These are phyloP conservation scores for Crocallis elinguaria DNA, from an alignment of 2,888 invertebrate genomes.

Conservation along the genomic window DNA sequence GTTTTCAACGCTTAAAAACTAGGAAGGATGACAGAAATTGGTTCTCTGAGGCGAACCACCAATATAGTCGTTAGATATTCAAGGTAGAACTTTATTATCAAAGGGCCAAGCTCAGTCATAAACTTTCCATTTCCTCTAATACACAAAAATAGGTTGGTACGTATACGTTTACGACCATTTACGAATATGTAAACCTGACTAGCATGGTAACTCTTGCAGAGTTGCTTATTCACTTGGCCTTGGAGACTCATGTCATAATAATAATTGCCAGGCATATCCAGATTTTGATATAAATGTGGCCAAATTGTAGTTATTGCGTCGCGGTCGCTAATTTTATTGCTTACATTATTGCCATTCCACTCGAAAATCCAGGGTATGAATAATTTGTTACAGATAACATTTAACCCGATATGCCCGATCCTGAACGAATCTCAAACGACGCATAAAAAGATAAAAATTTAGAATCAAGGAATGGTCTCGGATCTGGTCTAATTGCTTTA, in stretches of 20 bases:
- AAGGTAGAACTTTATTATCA: no score
- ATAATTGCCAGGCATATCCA: constrained; percentile 23
- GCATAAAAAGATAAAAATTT: constrained; percentile 32
- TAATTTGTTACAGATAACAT: constrained; percentile 40
- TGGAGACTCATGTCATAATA: constrained; percentile 16
- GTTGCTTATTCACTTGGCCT: constrained; percentile 1
- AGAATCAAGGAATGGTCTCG: constrained; percentile 28
- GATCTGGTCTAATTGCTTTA: constrained; percentile 36
- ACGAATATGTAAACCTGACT: no score
- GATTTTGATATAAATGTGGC: constrained; percentile 28
- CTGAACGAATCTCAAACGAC: constrained; percentile 38
- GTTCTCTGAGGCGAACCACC: no score
- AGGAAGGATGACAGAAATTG: no score
- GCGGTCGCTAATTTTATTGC: constrained; percentile 58
- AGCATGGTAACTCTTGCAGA: neutral
- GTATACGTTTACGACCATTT: no score
- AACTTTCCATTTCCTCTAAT: no score
- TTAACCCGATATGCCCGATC: constrained; percentile 29
- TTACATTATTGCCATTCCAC: constrained; percentile 41
- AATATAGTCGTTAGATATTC: no score
- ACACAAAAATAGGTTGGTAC: no score
- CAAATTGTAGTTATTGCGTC: constrained; percentile 50
- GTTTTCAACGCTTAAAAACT: no score
- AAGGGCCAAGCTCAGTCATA: no score
- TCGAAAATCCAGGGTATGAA: constrained; percentile 41